These are phyloP conservation scores for Rhea americana DNA, from an alignment of 2,113 vertebrate species.

Conservation along the genomic window DNA sequence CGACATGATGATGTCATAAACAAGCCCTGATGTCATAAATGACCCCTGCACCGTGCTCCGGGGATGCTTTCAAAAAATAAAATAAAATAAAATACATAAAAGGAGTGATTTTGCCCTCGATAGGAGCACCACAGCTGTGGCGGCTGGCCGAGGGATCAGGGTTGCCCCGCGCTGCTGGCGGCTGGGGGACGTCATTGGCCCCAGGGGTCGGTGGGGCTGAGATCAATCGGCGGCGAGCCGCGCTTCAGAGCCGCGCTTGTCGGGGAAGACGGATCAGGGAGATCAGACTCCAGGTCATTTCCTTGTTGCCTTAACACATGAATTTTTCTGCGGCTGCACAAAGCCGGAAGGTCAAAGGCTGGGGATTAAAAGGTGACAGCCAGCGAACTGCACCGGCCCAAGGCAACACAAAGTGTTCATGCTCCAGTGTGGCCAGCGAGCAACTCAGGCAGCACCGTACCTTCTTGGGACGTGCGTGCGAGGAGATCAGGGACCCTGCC, in stretches of 20 bases:
- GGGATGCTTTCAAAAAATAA: not conserved
- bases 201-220: not conserved
- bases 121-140: not conserved
- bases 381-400: not conserved
- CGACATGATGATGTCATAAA: not conserved
- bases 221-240: not conserved
- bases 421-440: too few species aligned
- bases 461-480: not conserved
- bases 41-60: too few species aligned
- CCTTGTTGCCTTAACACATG: slow-evolving; percentile 36
- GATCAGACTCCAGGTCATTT: slow-evolving; percentile 52
- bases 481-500: not conserved
- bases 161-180: not conserved
- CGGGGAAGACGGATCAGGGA: slow-evolving; percentile 11
- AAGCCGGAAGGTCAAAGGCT: slow-evolving; percentile 13
- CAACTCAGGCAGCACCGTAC: too few species aligned
- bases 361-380: slow-evolving; percentile 40
- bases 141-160: not conserved
- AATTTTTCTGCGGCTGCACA: not conserved
- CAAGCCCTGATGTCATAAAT: not conserved
- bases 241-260: not conserved
- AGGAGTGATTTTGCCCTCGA: not conserved
- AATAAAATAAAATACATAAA: not conserved
- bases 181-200: rapidly evolving
- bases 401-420: too few species aligned